Percentiles rank a stretch among this genome's conserved stretches.
phyloP scores from a whole-genome alignment of 2,888 invertebrate species.

The Itoplectis maculator region DNA sequence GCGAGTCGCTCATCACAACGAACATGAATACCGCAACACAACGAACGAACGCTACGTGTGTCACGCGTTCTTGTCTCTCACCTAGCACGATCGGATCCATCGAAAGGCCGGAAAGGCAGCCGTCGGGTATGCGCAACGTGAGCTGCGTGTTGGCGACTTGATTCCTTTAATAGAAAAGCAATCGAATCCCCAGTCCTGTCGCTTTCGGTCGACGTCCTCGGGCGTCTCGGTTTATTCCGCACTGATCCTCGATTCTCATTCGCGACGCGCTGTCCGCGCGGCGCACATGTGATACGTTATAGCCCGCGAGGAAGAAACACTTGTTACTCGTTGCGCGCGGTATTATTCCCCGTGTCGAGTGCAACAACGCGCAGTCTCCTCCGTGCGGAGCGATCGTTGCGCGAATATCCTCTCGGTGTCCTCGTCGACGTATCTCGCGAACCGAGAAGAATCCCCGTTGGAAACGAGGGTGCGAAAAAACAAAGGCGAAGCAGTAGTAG shows the following conservation, averaged over 20 bases:
- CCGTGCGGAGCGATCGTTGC: no score
- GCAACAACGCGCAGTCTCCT: no score
- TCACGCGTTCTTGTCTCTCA: conserved; percentile 69
- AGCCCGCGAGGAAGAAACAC: background rate
- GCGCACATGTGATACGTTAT: no score
- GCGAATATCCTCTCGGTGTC: no score
- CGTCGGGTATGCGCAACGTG: conserved; percentile 73
- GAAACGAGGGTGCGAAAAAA: background rate
- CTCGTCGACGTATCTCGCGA: no score
- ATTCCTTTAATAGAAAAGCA: no score
- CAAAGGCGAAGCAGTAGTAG: background rate
- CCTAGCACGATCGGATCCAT: conserved; percentile 82
- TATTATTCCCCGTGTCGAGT: background rate
- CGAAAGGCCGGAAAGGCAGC: conserved; percentile 71
- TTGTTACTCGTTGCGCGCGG: conserved; percentile 6
- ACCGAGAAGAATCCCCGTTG: no score
- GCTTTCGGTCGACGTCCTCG: background rate
- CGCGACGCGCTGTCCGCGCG: background rate
- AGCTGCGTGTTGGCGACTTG: conserved; percentile 55
- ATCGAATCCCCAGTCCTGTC: no score
- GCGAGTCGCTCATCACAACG: no score
- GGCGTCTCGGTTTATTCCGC: background rate
- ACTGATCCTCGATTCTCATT: background rate
- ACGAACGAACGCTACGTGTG: no score
- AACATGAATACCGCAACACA: no score